These are phyloP conservation scores for Hirtodrosophila alboralis DNA, from an alignment of 2,888 invertebrate genomes.

Conservation along the genomic window DNA sequence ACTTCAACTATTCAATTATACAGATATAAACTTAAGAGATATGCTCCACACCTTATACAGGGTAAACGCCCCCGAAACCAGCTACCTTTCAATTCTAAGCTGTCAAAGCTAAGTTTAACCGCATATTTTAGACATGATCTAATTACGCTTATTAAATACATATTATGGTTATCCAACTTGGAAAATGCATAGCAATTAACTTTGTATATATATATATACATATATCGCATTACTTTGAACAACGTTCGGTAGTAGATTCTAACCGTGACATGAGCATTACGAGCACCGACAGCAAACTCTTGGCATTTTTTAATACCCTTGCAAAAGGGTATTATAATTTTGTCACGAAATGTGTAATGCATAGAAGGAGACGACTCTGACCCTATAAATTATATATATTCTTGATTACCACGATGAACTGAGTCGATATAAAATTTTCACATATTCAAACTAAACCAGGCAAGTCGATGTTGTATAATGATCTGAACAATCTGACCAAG, in stretches of 20 bases:
- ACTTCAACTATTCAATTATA: slow-evolving; percentile 11
- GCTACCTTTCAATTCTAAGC: slow-evolving; percentile 17
- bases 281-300: slow-evolving; percentile 29
- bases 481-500: too few species aligned
- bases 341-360: too few species aligned
- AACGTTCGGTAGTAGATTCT: slow-evolving; percentile 19
- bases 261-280: slow-evolving; percentile 43
- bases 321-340: too few species aligned
- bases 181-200: slow-evolving; percentile 46
- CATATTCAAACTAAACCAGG: too few species aligned
- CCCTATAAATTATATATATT: too few species aligned
- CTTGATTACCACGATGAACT: too few species aligned
- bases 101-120: slow-evolving; percentile 14
- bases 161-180: slow-evolving; percentile 22
- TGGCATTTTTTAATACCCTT: slow-evolving; percentile 37
- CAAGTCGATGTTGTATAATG: too few species aligned
- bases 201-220: too few species aligned
- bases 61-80: slow-evolving; percentile 37
- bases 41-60: slow-evolving; percentile 29
- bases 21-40: not conserved
- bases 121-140: slow-evolving; percentile 57
- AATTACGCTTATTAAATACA: slow-evolving; percentile 51
- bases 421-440: too few species aligned
- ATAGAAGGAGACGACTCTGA: too few species aligned
- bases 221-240: slow-evolving; percentile 21